Evolutionary conservation across 2,113 vertebrate genomes (phyloP), one percentile per base, ranked within the genome.

Genomic region (Syngnathus floridae): DNA sequence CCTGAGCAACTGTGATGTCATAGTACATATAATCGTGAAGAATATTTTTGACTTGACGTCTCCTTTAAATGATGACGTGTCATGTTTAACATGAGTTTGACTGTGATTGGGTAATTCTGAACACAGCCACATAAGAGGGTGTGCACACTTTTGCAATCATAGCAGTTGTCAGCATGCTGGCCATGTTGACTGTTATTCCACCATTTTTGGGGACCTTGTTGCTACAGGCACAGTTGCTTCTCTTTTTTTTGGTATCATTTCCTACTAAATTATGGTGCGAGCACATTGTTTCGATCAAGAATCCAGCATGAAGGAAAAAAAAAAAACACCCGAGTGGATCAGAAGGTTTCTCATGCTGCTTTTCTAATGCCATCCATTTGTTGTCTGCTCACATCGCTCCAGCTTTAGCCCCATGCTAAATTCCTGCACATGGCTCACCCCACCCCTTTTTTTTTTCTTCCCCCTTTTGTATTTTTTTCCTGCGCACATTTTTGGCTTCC

Each of bases 331-430:
- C 80, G 69, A 83, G 78, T 66, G 62, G 62, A 86, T 72, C 79
- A 87, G 82, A 86, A 85, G 78, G 75, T 84, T 58, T 71, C 58
- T 80, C 72, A 74, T 82, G 80, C 56, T 75, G 71, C 75, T 83
- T 86, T 81, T 81, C 76, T 82, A 70, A 73, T 77, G 66, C 69
- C 71, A 69, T 71, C 70, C 76, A 71, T 84, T 70, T 72, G 66
- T 71, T 67, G 73, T 80, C 64, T 66, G 59, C 65, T 73, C 74
- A 69, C 57, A 67, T 71, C 38, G 26, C 74, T 80, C 49, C 72
- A 82, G 81, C 77, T 65, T 57, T 61, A 70, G 73, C 71, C 75
- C 54, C 75, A 73, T 65, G 74, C 56, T 78, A 76, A 78, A 83
- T 78, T 84, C 77, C 80, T 78, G 63, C 78, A 71, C 71, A 78